A percentile compares a stretch with the other conserved stretches of the same genome.
phyloP scores from a whole-genome alignment of 2,797 vertebrate genomes.

The Gymnocypris eckloni region DNA sequence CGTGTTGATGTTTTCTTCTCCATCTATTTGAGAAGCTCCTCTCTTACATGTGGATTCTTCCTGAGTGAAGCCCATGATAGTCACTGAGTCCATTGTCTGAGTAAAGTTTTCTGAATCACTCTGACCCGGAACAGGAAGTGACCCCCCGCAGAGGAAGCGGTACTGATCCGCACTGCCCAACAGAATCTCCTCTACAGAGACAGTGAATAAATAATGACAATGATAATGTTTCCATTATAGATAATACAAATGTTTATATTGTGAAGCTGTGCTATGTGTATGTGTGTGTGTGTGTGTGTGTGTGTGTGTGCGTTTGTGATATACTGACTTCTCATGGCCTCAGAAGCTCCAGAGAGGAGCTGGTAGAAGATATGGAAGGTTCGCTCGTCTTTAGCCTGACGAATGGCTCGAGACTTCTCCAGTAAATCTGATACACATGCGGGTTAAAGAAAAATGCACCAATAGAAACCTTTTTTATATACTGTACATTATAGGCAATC shows the following conservation, averaged over 20 bases:
- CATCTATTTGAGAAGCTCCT: background rate
- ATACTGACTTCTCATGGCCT: conserved; percentile 80
- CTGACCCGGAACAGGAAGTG: conserved; percentile 83
- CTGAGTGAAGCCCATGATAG: conserved; percentile 87
- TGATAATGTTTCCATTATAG: background rate
- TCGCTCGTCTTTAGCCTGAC: conserved; percentile 92
- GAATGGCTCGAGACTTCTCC: conserved; percentile 91
- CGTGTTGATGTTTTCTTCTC: background rate
- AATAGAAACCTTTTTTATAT: conserved; percentile 8
- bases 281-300: background rate
- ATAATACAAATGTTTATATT: background rate
- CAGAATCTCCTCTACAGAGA: conserved; percentile 83
- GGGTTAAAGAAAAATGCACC: conserved; percentile 63
- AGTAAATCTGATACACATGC: conserved; percentile 82
- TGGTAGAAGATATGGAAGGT: conserved; percentile 95
- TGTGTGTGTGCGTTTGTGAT: background rate
- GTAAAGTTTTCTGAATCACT: conserved; percentile 91
- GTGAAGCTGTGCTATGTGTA: background rate
- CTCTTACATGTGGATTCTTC: conserved; percentile 85
- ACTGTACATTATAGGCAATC: background rate
- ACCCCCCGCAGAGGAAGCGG: conserved; percentile 88
- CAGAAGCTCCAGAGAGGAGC: conserved; percentile 84
- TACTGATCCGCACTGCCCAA: conserved; percentile 85
- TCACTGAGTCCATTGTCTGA: conserved; percentile 92
- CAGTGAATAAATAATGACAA: background rate